These are phyloP conservation scores for Atherinosoma microstoma DNA, from an alignment of 2,797 vertebrate species.

Conservation along the genomic window DNA sequence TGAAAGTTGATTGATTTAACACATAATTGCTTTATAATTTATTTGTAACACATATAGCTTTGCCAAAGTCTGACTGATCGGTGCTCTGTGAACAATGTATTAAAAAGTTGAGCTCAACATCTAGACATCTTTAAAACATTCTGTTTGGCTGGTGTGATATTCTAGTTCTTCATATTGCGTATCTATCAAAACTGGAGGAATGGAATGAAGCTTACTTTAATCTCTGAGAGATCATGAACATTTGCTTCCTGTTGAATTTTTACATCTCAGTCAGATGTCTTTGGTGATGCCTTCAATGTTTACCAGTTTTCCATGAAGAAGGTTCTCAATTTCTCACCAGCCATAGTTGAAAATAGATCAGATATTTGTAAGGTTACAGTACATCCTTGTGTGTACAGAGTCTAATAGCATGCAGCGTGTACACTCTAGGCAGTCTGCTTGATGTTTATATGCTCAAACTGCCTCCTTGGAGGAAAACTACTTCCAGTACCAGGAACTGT, in stretches of 20 bases:
- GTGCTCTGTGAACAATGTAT: background rate
- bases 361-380: constrained; percentile 39
- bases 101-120: background rate
- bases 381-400: constrained; percentile 47
- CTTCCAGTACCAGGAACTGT: constrained; percentile 35
- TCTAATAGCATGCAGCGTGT: constrained; percentile 49
- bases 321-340: constrained; percentile 27
- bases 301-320: constrained; percentile 35
- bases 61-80: background rate
- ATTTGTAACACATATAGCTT: background rate
- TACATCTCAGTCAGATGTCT: constrained; percentile 13
- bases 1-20: background rate
- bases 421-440: constrained; percentile 46
- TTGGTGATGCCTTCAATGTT: constrained; percentile 12
- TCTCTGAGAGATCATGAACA: constrained; percentile 10
- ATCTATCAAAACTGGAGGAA: background rate
- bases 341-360: constrained; percentile 31
- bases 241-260: constrained; percentile 18
- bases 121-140: background rate
- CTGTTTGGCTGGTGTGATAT: background rate
- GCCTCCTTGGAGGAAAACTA: constrained; percentile 42
- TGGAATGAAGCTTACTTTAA: constrained; percentile 2
- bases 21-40: background rate
- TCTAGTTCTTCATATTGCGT: constrained; percentile 2
- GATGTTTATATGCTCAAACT: constrained; percentile 63